Percentiles rank a stretch among this genome's conserved stretches.
phyloP scores from a whole-genome alignment of 2,113 vertebrate genomes.

The Electrona antarctica region DNA sequence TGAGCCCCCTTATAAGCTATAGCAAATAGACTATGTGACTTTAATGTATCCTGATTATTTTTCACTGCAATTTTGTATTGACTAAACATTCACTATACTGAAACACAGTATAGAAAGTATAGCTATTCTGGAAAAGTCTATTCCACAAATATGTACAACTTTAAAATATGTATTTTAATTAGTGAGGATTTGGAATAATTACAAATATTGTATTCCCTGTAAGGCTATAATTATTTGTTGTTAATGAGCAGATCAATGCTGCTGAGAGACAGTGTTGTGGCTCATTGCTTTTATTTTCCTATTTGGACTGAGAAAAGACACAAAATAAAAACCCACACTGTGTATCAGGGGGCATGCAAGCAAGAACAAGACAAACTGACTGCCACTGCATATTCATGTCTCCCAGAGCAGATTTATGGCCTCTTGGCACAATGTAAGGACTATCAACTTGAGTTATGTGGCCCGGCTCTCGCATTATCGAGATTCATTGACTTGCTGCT shows the following conservation, averaged over 20 bases:
- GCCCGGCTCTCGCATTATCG: slow-evolving; percentile 84
- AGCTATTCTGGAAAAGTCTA: slow-evolving; percentile 1
- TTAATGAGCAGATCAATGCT: slow-evolving; percentile 52
- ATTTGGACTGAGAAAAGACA: slow-evolving; percentile 56
- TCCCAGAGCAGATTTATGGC: slow-evolving; percentile 84
- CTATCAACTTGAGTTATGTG: slow-evolving; percentile 89
- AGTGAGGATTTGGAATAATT: slow-evolving; percentile 43
- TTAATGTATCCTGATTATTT: no score
- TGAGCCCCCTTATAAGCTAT: no score
- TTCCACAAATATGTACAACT: not conserved
- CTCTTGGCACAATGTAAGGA: slow-evolving; percentile 82
- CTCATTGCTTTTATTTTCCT: slow-evolving; percentile 77
- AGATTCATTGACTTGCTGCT: slow-evolving; percentile 87
- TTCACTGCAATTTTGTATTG: no score
- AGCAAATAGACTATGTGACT: no score
- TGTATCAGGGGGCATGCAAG: slow-evolving; percentile 64
- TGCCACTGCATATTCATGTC: slow-evolving; percentile 81
- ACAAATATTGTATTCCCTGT: slow-evolving; percentile 32
- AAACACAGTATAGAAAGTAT: not conserved
- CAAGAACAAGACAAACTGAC: slow-evolving; percentile 71
- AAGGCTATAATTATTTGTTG: slow-evolving; percentile 38
- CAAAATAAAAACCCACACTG: slow-evolving; percentile 42
- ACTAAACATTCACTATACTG: no score
- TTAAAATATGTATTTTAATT: not conserved
- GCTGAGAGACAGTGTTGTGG: slow-evolving; percentile 65